Evolutionary conservation across 2,888 invertebrate species (phyloP), one percentile per base, ranked within the genome.

Genomic region (Drosophila phalerata): DNA sequence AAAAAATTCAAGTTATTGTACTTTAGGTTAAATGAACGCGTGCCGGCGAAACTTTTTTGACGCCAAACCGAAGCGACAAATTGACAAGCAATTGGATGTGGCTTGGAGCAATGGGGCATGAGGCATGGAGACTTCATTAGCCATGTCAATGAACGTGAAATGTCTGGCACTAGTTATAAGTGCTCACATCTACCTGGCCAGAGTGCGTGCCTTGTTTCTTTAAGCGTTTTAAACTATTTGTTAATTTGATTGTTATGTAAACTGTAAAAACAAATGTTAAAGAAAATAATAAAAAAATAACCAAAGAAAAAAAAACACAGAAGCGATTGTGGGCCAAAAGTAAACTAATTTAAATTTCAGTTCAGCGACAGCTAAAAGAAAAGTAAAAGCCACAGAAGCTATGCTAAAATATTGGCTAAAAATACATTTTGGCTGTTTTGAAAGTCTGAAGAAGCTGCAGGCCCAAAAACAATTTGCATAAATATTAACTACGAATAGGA

Each of bases 81-180:
- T 63, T 60, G 53, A 63, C 71, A 64, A 42, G 55, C 19, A 34
- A 15, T 55, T 42, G 42, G 55, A 32, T 43, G 55, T 5, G 32
- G 32, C 48, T 30, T 38, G 30, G 17, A 52, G 51, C 51, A 52
- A 6, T 53, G 53, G 52, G 38, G 38, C 47, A 47, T 30, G 38
- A 25, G 15, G 38, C 45, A 9, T 34, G 25, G 9, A 38, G 37
- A 25, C 32, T 13, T 49, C 58, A 71, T 70, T 67, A 65, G 71
- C 69, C 81, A 79, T 79, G 88, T 85, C 85, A 85, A 85, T 80
- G 82, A 80, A 85, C 85, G 88, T 82, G 76, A 85, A 87, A 87
- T 74, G 85, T 65, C 37, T 51, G 58, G 30, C 47, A 37, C 48
- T 34, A 45, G 66, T 66, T 42, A 42, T 38, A 57, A 49, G 53